Percentiles rank a stretch among this genome's conserved stretches.
phyloP scores from a whole-genome alignment of 2,797 vertebrate genomes.

The Lacerta bilineata region DNA sequence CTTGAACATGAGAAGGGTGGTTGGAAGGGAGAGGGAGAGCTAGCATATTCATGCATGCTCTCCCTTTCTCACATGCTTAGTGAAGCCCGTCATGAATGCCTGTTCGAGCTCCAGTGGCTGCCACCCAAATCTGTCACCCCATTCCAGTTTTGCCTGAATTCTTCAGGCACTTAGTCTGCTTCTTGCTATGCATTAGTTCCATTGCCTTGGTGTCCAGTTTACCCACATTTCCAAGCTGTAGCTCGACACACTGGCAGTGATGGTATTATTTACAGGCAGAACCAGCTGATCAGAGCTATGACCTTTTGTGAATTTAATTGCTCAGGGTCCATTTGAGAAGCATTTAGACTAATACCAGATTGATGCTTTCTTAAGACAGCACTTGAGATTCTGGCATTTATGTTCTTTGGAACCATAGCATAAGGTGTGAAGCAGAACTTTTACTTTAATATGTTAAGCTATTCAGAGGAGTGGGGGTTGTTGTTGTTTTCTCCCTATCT shows the following conservation, averaged over 20 bases:
- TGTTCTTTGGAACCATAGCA: not conserved
- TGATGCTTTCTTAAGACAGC: not conserved
- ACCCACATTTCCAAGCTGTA: constrained; percentile 7
- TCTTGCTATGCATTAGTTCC: not conserved
- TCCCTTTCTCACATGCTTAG: too few relatives aligned
- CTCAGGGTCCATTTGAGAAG: constrained; percentile 14
- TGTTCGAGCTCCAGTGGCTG: not conserved
- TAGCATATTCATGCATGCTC: too few relatives aligned
- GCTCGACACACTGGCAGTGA: constrained; percentile 24
- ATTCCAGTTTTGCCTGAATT: not conserved
- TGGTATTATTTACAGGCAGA: constrained; percentile 38
- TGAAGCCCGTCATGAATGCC: too few relatives aligned
- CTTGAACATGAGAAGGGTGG: too few relatives aligned
- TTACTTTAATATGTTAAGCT: not conserved
- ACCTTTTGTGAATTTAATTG: not conserved
- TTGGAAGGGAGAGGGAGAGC: too few relatives aligned
- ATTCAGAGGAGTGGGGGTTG: not conserved
- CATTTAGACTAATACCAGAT: constrained; percentile 21
- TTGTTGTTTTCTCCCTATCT: not conserved
- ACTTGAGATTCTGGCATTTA: not conserved
- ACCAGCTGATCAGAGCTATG: constrained; percentile 42
- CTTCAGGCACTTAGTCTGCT: not conserved
- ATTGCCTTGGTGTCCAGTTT: not conserved
- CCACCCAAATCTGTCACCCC: not conserved
- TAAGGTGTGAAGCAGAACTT: not conserved